Conservation (phyloP, 1,140 invertebrate species). For the Pseudoatta argentina region DNA sequence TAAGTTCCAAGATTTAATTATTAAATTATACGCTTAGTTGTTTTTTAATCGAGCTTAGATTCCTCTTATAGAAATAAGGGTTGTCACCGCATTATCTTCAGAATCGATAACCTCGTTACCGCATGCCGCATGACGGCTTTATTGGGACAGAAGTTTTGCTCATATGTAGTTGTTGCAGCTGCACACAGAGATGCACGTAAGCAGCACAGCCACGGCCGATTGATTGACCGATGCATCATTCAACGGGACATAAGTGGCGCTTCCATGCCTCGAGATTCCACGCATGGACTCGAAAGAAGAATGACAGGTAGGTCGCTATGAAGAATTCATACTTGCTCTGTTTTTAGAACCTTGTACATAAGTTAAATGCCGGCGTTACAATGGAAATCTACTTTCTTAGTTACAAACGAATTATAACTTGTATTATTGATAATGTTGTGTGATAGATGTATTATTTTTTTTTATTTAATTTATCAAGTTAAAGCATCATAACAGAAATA, state of each 20-base stretch:
- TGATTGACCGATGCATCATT: constrained; percentile 74
- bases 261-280: constrained; percentile 50
- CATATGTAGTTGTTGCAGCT: constrained; percentile 1
- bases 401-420: background rate
- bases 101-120: constrained; percentile 53
- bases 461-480: background rate
- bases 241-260: constrained; percentile 63
- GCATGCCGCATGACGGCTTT: constrained; percentile 20
- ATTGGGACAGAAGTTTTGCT: constrained; percentile 23
- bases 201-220: constrained; percentile 40
- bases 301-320: constrained; percentile 59
- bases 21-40: background rate
- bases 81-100: constrained; percentile 2
- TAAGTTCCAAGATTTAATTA: background rate
- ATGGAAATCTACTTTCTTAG: constrained; percentile 57
- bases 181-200: background rate
- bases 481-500: background rate
- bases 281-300: constrained; percentile 47
- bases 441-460: background rate
- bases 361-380: constrained; percentile 62
- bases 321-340: constrained; percentile 72
- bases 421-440: background rate
- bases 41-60: background rate
- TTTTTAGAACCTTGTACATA: constrained; percentile 65
- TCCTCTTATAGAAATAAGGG: constrained; percentile 34